These are phyloP conservation scores for Amblyopsis rosae DNA, from an alignment of 2,113 vertebrate species.

Conservation along the genomic window DNA sequence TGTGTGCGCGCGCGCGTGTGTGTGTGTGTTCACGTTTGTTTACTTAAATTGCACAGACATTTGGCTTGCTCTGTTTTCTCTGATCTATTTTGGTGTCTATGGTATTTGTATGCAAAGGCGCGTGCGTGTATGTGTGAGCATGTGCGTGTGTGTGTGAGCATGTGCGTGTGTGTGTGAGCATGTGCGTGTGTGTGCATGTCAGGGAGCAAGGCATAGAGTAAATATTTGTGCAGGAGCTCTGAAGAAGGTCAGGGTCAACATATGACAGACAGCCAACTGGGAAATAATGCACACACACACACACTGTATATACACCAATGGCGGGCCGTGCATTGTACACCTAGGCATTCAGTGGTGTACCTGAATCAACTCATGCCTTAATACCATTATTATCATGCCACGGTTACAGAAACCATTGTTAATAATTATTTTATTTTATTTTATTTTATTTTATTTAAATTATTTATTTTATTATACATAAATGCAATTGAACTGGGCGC, in stretches of 20 bases:
- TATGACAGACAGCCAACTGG: conserved; percentile 73
- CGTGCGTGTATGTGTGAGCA: conserved; percentile 19
- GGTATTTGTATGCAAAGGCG: conserved; percentile 13
- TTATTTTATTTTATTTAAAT: no score
- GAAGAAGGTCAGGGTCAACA: conserved; percentile 75
- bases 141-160: conserved; percentile 37
- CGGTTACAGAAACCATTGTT: no score
- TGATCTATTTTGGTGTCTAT: background rate
- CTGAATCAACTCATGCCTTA: no score
- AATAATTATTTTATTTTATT: no score
- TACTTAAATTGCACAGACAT: conserved; percentile 63
- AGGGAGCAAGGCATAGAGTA: conserved; percentile 53
- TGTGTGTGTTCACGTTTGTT: conserved; percentile 5
- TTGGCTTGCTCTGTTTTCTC: conserved; percentile 37
- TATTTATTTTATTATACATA: no score
- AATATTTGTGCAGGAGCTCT: conserved; percentile 76
- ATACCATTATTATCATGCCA: no score
- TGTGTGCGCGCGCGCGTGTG: no score
- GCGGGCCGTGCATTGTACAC: no score
- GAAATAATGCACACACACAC: conserved; percentile 60
- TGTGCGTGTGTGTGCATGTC: conserved; percentile 48
- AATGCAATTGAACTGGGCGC: no score
- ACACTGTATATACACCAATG: background rate
- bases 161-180: conserved; percentile 35
- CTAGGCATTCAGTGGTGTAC: no score